Evolutionary conservation across 2,888 invertebrate species (phyloP).

Genomic region (Nomada hirtipes): DNA sequence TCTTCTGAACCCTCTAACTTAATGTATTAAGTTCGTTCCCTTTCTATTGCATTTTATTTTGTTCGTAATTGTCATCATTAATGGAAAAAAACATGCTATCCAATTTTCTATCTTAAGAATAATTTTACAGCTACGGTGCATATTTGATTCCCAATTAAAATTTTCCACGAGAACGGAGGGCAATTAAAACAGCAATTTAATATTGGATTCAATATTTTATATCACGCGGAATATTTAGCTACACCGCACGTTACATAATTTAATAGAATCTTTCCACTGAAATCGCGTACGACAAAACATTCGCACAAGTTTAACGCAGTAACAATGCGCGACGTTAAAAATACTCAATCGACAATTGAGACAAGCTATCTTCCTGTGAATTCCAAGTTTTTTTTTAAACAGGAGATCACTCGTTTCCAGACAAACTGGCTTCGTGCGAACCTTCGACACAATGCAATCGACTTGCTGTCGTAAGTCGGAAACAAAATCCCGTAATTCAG

Average conservation of each 20-base stretch:
- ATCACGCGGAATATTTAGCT: no score
- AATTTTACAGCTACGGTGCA: no score
- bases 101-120: no score
- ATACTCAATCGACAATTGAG: background rate
- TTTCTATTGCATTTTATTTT: background rate
- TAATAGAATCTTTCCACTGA: background rate
- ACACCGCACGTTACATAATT: background rate
- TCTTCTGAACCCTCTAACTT: no score
- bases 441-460: conserved; percentile 42
- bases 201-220: background rate
- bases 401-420: background rate
- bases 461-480: conserved; percentile 37
- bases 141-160: background rate
- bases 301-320: background rate
- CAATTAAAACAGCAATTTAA: background rate
- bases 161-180: background rate
- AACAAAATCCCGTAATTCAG: conserved; percentile 48
- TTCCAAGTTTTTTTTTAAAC: background rate
- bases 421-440: conserved; percentile 43
- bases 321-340: no score
- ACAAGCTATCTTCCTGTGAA: background rate
- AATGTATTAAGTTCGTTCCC: background rate
- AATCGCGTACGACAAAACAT: background rate
- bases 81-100: background rate
- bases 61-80: background rate